A percentile compares a stretch with the other conserved stretches of the same genome.
These are phyloP conservation scores for Macquaria australasica DNA, from an alignment of 2,113 vertebrate species.

Conservation along the genomic window DNA sequence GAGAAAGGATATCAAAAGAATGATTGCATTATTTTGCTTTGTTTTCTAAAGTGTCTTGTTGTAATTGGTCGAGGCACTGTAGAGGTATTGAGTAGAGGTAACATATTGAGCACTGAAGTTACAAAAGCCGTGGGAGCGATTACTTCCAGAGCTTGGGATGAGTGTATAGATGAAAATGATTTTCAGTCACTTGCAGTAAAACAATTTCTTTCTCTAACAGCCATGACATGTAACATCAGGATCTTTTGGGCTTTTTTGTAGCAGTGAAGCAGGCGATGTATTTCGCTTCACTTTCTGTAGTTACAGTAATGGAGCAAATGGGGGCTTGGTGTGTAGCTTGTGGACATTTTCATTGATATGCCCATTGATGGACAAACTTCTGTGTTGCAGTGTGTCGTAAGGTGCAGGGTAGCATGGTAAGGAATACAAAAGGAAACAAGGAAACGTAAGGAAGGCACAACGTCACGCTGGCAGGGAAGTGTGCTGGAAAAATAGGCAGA, in stretches of 20 bases:
- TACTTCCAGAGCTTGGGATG: neutral
- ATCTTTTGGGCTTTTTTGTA: neutral
- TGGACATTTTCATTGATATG: neutral
- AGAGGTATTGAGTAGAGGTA: neutral
- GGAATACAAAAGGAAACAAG: too few relatives aligned
- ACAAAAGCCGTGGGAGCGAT: too few relatives aligned
- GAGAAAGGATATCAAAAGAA: neutral
- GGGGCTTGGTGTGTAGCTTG: neutral
- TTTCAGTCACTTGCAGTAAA: neutral
- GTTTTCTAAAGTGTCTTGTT: neutral
- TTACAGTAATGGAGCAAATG: neutral
- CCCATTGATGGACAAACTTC: neutral
- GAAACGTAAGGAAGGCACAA: too few relatives aligned
- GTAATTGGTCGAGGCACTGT: neutral
- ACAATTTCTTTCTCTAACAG: neutral
- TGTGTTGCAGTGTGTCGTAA: neutral
- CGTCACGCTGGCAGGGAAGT: too few relatives aligned
- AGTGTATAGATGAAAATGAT: neutral
- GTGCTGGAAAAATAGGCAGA: too few relatives aligned
- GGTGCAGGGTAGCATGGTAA: too few relatives aligned
- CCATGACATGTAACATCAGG: neutral
- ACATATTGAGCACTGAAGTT: neutral
- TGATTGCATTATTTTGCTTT: neutral
- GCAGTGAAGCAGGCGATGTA: neutral
- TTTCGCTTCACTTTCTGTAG: neutral